phyloP scores from a whole-genome alignment of 2,888 invertebrate genomes.

The Platycheirus rosarum region DNA sequence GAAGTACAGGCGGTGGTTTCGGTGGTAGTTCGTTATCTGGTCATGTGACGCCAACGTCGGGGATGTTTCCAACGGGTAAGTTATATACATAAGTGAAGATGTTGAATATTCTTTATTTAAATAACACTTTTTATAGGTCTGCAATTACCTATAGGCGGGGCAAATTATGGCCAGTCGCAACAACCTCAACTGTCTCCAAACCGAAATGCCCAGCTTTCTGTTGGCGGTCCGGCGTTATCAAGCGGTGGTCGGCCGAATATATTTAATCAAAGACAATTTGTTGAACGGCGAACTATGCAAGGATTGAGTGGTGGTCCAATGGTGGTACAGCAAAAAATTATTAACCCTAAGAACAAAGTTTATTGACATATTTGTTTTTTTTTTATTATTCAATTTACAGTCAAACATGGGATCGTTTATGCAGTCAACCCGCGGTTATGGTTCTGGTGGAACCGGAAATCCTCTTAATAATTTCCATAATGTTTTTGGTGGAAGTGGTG shows the following conservation, averaged over 20 bases:
- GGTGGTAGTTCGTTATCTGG: slow-evolving; percentile 88
- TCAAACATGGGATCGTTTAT: slow-evolving; percentile 86
- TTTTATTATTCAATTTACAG: slow-evolving; percentile 78
- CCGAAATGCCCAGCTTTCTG: slow-evolving; percentile 84
- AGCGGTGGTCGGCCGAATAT: slow-evolving; percentile 85
- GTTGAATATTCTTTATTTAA: neutral
- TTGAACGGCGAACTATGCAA: slow-evolving; percentile 88
- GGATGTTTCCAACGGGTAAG: slow-evolving; percentile 85
- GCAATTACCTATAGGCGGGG: slow-evolving; percentile 78
- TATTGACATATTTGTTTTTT: slow-evolving; percentile 45
- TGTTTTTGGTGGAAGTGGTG: slow-evolving; percentile 90
- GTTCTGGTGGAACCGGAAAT: slow-evolving; percentile 85
- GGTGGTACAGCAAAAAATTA: slow-evolving; percentile 76
- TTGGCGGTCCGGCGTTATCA: slow-evolving; percentile 85
- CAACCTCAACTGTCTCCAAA: slow-evolving; percentile 85
- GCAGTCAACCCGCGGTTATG: slow-evolving; percentile 86
- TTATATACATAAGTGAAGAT: neutral
- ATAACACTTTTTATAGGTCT: slow-evolving; percentile 35
- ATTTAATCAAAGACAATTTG: slow-evolving; percentile 91
- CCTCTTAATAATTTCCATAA: slow-evolving; percentile 90
- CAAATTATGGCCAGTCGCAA: slow-evolving; percentile 83
- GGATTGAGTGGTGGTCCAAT: slow-evolving; percentile 82
- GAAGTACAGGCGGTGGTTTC: slow-evolving; percentile 85
- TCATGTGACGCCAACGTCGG: slow-evolving; percentile 89
- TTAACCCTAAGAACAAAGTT: neutral